A percentile compares a stretch with the other conserved stretches of the same genome.
Evolutionary conservation across 2,113 vertebrate genomes (phyloP).

Genomic region (Sapajus apella): DNA sequence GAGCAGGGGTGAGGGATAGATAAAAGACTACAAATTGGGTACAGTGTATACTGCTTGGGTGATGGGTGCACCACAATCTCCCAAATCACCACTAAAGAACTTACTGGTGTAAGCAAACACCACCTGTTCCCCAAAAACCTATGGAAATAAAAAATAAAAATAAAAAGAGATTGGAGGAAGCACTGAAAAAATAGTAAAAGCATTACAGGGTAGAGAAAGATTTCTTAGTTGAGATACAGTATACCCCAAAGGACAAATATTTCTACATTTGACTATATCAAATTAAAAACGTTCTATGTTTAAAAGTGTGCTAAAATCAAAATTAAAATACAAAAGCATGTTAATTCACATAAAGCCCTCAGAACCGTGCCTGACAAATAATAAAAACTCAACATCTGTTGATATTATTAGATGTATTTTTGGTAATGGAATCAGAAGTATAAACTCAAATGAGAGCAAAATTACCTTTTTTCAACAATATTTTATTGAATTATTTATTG

Average conservation of each 20-base stretch:
- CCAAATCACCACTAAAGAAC: too few relatives aligned
- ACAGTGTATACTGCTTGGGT: too few relatives aligned
- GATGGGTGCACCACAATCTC: too few relatives aligned
- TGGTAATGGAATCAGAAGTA: not conserved
- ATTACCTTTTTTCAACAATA: not conserved
- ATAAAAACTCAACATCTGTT: not conserved
- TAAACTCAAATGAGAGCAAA: not conserved
- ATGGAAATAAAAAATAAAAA: too few relatives aligned
- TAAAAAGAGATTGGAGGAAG: too few relatives aligned
- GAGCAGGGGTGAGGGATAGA: too few relatives aligned
- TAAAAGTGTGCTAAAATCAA: not conserved
- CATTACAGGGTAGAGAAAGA: not conserved
- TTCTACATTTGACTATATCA: not conserved
- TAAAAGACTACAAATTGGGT: too few relatives aligned
- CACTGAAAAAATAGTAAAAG: too few relatives aligned
- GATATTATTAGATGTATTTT: not conserved
- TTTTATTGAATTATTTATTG: not conserved
- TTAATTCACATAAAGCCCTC: not conserved
- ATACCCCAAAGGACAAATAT: not conserved
- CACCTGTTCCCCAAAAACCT: too few relatives aligned
- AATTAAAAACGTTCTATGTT: not conserved
- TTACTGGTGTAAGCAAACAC: too few relatives aligned
- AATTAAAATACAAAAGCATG: not conserved
- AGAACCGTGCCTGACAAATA: not conserved
- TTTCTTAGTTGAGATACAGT: not conserved